Base-by-base conservation (phyloP, 2,888 invertebrate species). In the Uloborus plumipes region DNA sequence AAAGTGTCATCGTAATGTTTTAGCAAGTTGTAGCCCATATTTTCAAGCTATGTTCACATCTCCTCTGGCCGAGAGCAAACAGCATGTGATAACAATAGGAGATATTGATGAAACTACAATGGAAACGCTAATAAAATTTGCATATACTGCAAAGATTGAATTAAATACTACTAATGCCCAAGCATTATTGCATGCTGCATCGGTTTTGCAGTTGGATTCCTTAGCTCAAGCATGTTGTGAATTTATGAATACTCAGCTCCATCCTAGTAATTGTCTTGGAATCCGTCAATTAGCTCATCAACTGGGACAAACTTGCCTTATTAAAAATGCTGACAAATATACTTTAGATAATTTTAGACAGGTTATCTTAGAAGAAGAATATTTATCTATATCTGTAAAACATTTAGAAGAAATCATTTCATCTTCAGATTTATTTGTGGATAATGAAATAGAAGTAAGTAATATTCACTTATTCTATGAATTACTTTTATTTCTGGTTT, bases 21-120 rank as follows among this genome's bases (percentile, higher is more conserved):
- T 91, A 65, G 89, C 90, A 0, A 89, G 89, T 64, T 86, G 88
- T 18, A 90, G 90, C 85, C 88, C 89, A 18, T 90, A 90, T 85
- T 90, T 90, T 86, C 87, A 88, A 31, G 88, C 89, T 51, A 90
- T 90, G 90, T 90, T 90, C 86, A 87, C 88, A 26, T 88, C 89
- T 1, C 88, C 89, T 76, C 89, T 90, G 89, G 85, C 88, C 3
- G 89, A 89, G 83, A 87, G 88, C 66, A 86, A 85, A 47, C 87
- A 88, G 74, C 85, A 86, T 51, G 84, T 85, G 14, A 77, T 85
- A 65, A 85, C 74, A 16, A 86, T 86, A 31, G 70, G 84, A 67
- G 89, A 89, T 83, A 88, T 89, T 70, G 89, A 89, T 82, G 88
- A 88, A 75, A 85, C 85, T 55, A 88, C 89, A 13, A 86, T 89